phyloP scores from a whole-genome alignment of 2,113 vertebrate genomes.

The Zosterops hypoxanthus region DNA sequence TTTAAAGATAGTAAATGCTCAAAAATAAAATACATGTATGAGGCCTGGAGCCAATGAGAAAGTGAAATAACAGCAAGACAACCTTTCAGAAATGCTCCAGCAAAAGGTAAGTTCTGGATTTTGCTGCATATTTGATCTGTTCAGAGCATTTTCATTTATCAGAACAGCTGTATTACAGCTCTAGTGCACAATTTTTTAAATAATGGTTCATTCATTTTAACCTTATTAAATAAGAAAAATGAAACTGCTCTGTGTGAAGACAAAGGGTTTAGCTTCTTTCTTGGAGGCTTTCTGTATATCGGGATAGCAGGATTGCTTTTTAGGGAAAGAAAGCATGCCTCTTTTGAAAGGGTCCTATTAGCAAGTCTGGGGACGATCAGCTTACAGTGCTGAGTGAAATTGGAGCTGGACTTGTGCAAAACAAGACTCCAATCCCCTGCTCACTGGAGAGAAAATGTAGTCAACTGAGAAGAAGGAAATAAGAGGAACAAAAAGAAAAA shows the following conservation, averaged over 20 bases:
- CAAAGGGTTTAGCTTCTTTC: background rate
- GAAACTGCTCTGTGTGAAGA: background rate
- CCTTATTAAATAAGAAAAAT: background rate
- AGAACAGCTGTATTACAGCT: conserved; percentile 3
- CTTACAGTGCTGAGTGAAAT: conserved; percentile 24
- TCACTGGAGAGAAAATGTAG: background rate
- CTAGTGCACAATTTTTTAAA: background rate
- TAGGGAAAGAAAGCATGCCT: background rate
- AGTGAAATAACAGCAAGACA: background rate
- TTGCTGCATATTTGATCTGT: background rate
- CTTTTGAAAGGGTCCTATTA: conserved; percentile 12
- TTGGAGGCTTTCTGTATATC: background rate
- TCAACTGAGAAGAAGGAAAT: conserved; percentile 26
- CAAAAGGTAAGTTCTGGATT: background rate
- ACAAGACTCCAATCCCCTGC: background rate
- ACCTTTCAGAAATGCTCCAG: background rate
- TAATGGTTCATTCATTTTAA: background rate
- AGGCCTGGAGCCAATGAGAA: background rate
- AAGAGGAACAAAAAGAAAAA: background rate
- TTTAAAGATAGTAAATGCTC: background rate
- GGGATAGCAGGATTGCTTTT: background rate
- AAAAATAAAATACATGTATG: background rate
- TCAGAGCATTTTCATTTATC: background rate
- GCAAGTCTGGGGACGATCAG: background rate
- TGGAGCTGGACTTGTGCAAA: conserved; percentile 7